Conservation (phyloP, 2,797 vertebrate species). For the Perodicticus potto region DNA sequence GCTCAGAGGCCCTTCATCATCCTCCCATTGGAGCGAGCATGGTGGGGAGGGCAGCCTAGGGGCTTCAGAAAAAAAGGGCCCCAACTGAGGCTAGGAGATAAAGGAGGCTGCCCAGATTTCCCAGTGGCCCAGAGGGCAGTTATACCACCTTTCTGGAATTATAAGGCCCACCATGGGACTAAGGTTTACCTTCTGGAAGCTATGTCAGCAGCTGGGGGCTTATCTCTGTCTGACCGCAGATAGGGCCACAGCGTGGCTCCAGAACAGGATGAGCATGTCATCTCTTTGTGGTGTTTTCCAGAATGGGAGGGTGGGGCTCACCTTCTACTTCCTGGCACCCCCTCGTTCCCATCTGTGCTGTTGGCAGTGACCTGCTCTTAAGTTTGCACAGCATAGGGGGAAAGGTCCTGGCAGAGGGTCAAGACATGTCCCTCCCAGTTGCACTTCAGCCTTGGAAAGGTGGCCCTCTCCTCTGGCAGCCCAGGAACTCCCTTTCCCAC, state of each 20-base stretch:
- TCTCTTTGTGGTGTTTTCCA: constrained; percentile 71
- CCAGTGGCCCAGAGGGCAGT: background rate
- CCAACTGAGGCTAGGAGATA: background rate
- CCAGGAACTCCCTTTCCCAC: background rate
- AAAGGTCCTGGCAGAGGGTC: background rate
- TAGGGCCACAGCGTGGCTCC: constrained; percentile 22
- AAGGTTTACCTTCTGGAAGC: background rate
- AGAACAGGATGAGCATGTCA: constrained; percentile 72
- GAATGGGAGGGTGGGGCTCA: background rate
- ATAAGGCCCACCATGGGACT: background rate
- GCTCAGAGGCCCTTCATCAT: background rate
- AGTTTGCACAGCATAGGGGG: background rate
- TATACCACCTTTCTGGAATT: background rate
- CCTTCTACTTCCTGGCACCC: constrained; percentile 28
- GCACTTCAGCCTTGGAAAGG: background rate
- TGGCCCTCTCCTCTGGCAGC: background rate
- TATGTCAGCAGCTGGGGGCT: background rate
- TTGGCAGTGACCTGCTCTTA: background rate
- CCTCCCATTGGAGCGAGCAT: background rate
- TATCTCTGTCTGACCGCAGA: constrained; percentile 59
- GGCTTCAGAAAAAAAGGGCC: background rate
- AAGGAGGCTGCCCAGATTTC: background rate
- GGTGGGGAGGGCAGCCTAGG: background rate
- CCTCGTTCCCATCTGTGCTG: background rate
- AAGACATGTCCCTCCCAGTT: background rate